These are phyloP conservation scores for Leptinotarsa rubiginosa DNA, from an alignment of 2,888 invertebrate species.

Conservation along the genomic window DNA sequence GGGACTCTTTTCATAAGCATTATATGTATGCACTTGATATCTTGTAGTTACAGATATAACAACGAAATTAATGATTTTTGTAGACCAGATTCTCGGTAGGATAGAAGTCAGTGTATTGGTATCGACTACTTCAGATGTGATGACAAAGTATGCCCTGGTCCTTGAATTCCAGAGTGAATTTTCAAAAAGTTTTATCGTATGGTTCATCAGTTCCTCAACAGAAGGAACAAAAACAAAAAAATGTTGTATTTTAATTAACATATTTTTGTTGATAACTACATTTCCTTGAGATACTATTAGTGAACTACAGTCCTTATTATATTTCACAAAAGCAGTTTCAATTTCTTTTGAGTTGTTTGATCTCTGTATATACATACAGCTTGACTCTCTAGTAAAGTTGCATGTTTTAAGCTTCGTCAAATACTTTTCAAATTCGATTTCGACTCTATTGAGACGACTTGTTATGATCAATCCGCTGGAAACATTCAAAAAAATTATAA, in stretches of 20 bases:
- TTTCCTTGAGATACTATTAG: conserved; percentile 15
- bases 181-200: not conserved
- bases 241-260: conserved; percentile 6
- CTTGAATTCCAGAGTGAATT: conserved; percentile 6
- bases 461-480: not conserved
- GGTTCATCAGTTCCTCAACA: conserved; percentile 7
- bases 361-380: conserved; percentile 10
- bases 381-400: conserved; percentile 7
- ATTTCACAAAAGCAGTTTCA: conserved; percentile 7
- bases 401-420: not conserved
- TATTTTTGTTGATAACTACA: not conserved
- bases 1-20: conserved; percentile 17
- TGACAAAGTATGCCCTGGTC: conserved; percentile 23
- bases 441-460: not conserved
- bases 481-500: not conserved
- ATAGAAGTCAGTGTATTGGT: not conserved
- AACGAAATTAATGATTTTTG: conserved; percentile 26
- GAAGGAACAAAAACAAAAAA: conserved; percentile 23
- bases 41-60: conserved; percentile 10
- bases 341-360: not conserved
- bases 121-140: conserved; percentile 1
- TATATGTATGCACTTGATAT: conserved; percentile 21
- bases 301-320: conserved; percentile 19
- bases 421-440: not conserved
- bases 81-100: conserved; percentile 19